Conservation (phyloP, 64 coral and sea anemone genomes). For the Montipora foliosa region DNA sequence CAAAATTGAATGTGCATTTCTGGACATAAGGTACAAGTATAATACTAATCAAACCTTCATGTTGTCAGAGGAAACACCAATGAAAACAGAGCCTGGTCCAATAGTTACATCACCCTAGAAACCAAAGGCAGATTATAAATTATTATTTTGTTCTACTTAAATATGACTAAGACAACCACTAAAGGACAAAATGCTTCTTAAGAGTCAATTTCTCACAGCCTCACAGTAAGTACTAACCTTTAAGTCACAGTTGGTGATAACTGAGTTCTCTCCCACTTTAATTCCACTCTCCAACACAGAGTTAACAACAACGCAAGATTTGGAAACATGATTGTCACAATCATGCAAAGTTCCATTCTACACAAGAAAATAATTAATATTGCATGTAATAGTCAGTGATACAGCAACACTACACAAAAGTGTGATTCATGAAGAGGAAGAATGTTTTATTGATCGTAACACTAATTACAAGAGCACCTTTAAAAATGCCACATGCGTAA, state of each 20-base stretch:
- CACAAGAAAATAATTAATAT: neutral
- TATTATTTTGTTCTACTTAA: no score
- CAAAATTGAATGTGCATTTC: no score
- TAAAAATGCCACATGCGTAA: constrained; percentile 44
- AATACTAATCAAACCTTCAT: constrained; percentile 9
- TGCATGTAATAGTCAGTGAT: neutral
- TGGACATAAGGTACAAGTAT: neutral
- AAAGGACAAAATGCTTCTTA: neutral
- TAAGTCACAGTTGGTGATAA: constrained; percentile 82
- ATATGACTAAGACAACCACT: no score
- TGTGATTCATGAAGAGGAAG: no score
- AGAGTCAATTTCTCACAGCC: neutral
- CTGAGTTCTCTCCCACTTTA: constrained; percentile 58
- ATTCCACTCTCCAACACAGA: constrained; percentile 55
- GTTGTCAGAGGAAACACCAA: constrained; percentile 21
- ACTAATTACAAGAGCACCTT: constrained; percentile 8
- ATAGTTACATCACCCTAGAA: constrained; percentile 43
- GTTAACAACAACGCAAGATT: constrained; percentile 73
- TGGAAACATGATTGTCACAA: neutral
- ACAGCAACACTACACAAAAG: no score
- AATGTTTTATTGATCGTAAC: no score
- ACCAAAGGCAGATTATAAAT: neutral
- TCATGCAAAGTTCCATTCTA: neutral
- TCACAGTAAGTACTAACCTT: constrained; percentile 48
- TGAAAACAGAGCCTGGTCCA: constrained; percentile 34